Base-by-base conservation (phyloP, 2,888 invertebrate genomes). In the Acrobasis suavella region DNA sequence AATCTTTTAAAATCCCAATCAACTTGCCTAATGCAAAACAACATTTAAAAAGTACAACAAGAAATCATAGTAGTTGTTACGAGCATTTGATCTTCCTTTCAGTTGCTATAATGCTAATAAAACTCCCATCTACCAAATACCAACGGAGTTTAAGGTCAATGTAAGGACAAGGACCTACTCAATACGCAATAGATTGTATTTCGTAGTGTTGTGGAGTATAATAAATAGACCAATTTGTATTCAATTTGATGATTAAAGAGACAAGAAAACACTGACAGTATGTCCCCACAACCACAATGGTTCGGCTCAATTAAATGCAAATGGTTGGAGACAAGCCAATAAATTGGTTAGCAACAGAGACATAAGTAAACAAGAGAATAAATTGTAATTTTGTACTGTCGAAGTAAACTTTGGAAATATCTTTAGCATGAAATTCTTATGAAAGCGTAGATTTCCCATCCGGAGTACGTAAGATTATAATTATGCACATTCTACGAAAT, bases 241-340 rank as follows among this genome's bases (percentile, higher is more conserved):
- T 50, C 60, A 60, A 51, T 60, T 60, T 42, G 60, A 42, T 60
- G 51, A 60, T 51, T 51, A 52, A 50, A 51, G 51, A 60, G 17
- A 52, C 17, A n/a, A 38, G 22, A 60, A 60, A 60, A 42, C 42
- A 39, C 49, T 50, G 55, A 52, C 42, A 39, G 32, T 51, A 50
- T 60, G 51, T 60, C 51, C 37, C 51, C 38, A 38, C 38, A 14
- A 50, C 59, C 52, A 60, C 60, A 52, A 51, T 52, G 15, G 51
- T 42, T 17, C 12, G 38, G 51, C 76, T 69, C 70, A 70, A 73
- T 75, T 72, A 75, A 79, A 80, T 69, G 68, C 67, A 78, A 81
- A 79, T 77, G 71, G 65, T 82, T 87, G 87, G 86, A 74, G 32
- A 9, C 9, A 42, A 16, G 85, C 87, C 87, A 86, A 73, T 38